Evolutionary conservation across 2,888 invertebrate species (phyloP).

Genomic region (Lysandra coridon): DNA sequence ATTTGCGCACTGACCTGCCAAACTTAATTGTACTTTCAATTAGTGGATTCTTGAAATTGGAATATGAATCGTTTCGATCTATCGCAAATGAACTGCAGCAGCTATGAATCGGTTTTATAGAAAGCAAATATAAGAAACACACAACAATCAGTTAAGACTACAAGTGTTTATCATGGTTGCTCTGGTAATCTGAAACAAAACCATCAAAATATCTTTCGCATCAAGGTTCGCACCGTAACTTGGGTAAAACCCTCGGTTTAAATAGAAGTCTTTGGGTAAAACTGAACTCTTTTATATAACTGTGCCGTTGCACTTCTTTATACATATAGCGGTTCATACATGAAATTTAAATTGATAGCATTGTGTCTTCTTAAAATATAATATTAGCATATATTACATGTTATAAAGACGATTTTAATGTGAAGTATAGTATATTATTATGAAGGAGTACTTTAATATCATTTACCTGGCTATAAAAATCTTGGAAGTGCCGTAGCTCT

Average conservation of each 20-base stretch:
- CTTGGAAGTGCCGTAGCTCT: not conserved
- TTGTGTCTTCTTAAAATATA: not conserved
- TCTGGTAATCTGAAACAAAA: no score
- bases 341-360: no score
- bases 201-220: no score
- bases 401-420: not conserved
- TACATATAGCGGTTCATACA: no score
- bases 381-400: not conserved
- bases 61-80: not conserved
- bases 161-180: no score
- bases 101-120: not conserved
- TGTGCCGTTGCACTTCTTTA: no score
- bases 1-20: slow-evolving; percentile 39
- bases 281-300: no score
- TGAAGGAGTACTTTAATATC: not conserved
- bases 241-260: no score
- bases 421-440: not conserved
- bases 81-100: not conserved
- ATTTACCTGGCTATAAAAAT: not conserved
- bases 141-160: no score
- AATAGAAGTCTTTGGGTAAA: no score
- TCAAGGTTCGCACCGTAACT: no score
- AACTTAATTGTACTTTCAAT: slow-evolving; percentile 27
- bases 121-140: not conserved
- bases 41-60: slow-evolving; percentile 5